These are phyloP conservation scores for Antennarius striatus DNA, from an alignment of 2,113 vertebrate genomes.

Conservation along the genomic window DNA sequence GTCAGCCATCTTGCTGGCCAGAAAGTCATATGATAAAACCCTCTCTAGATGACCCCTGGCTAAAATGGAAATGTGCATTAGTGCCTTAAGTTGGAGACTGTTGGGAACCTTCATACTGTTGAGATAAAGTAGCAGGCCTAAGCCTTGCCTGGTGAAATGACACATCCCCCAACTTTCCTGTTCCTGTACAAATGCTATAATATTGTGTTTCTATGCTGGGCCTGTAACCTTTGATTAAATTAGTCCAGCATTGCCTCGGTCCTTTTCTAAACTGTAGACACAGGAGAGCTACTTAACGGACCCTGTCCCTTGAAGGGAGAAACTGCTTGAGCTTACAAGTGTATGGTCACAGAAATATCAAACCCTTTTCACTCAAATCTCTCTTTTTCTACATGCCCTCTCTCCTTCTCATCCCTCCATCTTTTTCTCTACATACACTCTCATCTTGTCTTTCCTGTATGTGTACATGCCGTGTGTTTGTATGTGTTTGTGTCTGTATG, in stretches of 20 bases:
- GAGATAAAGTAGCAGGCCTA: conserved; percentile 75
- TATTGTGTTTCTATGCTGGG: conserved; percentile 77
- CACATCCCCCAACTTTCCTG: conserved; percentile 61
- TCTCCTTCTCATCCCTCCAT: conserved; percentile 20
- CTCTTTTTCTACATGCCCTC: conserved; percentile 46
- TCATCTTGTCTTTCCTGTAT: conserved; percentile 46
- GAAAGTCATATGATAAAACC: conserved; percentile 51
- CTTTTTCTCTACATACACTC: conserved; percentile 31
- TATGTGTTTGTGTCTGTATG: conserved; percentile 10
- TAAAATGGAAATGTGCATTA: conserved; percentile 69
- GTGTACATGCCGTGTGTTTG: not conserved
- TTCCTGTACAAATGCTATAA: conserved; percentile 74
- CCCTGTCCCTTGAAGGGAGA: conserved; percentile 76
- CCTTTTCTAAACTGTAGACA: conserved; percentile 77
- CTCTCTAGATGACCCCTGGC: conserved; percentile 55
- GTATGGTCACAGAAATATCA: conserved; percentile 76
- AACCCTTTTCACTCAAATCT: conserved; percentile 71
- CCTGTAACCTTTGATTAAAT: conserved; percentile 82
- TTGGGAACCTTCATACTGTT: conserved; percentile 66
- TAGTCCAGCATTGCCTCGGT: conserved; percentile 74
- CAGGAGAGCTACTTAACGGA: conserved; percentile 77
- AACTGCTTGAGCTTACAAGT: conserved; percentile 79
- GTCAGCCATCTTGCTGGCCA: conserved; percentile 44
- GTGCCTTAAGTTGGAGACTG: conserved; percentile 58
- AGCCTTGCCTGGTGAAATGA: conserved; percentile 75